phyloP scores from a whole-genome alignment of 2,797 vertebrate species.

The Fistularia tabacaria region DNA sequence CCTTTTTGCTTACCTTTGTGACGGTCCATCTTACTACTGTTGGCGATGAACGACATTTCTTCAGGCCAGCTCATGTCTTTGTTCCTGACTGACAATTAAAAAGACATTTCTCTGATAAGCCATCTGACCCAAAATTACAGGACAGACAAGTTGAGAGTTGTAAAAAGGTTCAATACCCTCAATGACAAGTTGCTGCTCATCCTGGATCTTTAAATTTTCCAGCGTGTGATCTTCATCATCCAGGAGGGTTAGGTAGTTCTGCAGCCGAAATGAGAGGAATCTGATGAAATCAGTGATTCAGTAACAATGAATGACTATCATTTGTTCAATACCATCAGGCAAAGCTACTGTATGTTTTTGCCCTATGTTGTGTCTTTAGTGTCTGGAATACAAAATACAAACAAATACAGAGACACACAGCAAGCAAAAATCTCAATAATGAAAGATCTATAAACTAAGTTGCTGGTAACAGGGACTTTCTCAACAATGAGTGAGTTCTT shows the following conservation, averaged over 20 bases:
- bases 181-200: slow-evolving; percentile 97
- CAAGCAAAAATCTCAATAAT: too few relatives aligned
- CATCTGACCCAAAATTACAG: not conserved
- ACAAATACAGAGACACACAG: too few relatives aligned
- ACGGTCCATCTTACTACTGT: slow-evolving; percentile 98
- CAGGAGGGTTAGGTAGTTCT: slow-evolving; percentile 96
- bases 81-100: slow-evolving; percentile 85
- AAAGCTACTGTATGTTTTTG: too few relatives aligned
- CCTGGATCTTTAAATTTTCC: slow-evolving; percentile 93
- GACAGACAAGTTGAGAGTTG: not conserved
- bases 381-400: too few relatives aligned
- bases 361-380: too few relatives aligned
- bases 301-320: too few relatives aligned
- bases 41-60: slow-evolving; percentile 99
- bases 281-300: not conserved
- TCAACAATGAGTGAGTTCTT: too few relatives aligned
- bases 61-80: slow-evolving; percentile 99
- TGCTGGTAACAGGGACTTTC: too few relatives aligned
- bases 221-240: slow-evolving; percentile 97
- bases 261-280: slow-evolving; percentile 8
- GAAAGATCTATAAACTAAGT: too few relatives aligned
- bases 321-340: too few relatives aligned
- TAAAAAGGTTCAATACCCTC: slow-evolving; percentile 78
- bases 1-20: slow-evolving; percentile 85
- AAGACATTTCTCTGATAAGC: slow-evolving; percentile 1